These are phyloP conservation scores for Hydraecia micacea DNA, from an alignment of 2,888 invertebrate species.

Conservation along the genomic window DNA sequence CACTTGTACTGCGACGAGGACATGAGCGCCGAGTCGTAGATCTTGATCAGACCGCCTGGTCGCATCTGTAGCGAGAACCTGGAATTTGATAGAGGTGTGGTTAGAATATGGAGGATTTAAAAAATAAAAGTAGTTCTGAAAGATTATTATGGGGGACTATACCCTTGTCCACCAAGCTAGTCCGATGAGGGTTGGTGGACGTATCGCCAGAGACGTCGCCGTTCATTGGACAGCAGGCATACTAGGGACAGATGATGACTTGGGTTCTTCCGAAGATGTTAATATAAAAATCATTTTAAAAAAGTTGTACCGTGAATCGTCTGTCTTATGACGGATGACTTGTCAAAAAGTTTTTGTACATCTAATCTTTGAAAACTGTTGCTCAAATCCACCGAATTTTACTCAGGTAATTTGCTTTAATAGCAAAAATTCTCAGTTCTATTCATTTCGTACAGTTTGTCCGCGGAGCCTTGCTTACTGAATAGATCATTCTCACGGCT, in stretches of 20 bases:
- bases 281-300: neutral
- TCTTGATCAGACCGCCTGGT: conserved; percentile 97
- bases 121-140: neutral
- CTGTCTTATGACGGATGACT: neutral
- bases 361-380: neutral
- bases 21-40: conserved; percentile 97
- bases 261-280: neutral
- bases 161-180: neutral
- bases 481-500: conserved; percentile 48
- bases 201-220: neutral
- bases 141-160: neutral
- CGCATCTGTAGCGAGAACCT: conserved; percentile 97
- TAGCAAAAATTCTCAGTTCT: conserved; percentile 10
- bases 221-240: too few relatives aligned
- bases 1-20: conserved; percentile 98
- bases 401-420: conserved; percentile 6
- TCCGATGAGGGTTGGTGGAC: neutral
- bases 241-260: neutral
- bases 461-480: conserved; percentile 41
- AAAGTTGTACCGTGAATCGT: too few relatives aligned
- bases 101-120: neutral
- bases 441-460: conserved; percentile 17
- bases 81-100: conserved; percentile 70
- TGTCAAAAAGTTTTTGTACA: neutral
- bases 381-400: conserved; percentile 13